Conservation (phyloP, 2,797 vertebrate genomes). For the Pteropus rufus region DNA sequence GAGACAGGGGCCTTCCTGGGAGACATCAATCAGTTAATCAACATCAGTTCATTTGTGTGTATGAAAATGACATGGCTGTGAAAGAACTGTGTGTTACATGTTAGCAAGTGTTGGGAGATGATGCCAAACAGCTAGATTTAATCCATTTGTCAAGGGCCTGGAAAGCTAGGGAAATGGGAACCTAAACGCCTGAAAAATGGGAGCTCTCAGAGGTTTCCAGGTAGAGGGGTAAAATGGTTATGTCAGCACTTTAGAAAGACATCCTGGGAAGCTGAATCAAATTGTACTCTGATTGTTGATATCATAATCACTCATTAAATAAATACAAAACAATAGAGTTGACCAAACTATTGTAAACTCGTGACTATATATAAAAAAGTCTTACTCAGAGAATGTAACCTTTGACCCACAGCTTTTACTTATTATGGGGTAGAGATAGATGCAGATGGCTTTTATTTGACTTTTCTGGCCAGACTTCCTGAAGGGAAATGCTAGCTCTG, state of each 20-base stretch:
- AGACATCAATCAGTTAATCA: neutral
- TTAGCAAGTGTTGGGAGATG: neutral
- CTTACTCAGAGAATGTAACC: neutral
- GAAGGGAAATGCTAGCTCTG: neutral
- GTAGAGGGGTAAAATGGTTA: neutral
- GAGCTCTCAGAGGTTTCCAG: neutral
- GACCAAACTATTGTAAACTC: neutral
- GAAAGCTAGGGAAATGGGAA: neutral
- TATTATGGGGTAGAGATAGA: neutral
- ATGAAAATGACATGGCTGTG: neutral
- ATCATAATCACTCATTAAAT: neutral
- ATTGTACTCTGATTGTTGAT: neutral
- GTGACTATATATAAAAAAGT: neutral
- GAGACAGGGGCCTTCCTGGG: neutral
- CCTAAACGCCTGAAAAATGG: neutral
- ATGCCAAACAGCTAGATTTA: neutral
- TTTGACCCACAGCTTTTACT: neutral
- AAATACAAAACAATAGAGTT: neutral
- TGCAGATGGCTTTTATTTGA: neutral
- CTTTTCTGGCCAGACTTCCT: neutral
- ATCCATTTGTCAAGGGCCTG: neutral
- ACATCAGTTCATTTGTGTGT: neutral
- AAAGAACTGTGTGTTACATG: neutral
- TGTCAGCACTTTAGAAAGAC: neutral
- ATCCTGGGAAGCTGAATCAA: neutral